Percentiles rank a stretch among this genome's conserved stretches.
Evolutionary conservation across 2,797 vertebrate species (phyloP).

Genomic region (Enteromius thamalakanensis): DNA sequence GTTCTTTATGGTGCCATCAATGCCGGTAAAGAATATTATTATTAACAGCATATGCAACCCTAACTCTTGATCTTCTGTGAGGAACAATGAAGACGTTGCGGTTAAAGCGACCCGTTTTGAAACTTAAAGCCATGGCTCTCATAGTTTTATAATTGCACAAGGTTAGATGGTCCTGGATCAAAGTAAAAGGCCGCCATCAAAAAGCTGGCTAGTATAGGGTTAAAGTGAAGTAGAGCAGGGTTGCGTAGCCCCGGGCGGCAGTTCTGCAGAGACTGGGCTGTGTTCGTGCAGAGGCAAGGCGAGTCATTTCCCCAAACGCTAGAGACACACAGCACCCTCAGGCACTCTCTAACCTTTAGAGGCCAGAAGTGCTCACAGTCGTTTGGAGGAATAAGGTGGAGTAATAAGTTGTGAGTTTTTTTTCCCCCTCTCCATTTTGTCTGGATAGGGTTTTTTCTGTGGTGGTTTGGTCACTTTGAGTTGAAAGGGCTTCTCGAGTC

Average conservation of each 20-base stretch:
- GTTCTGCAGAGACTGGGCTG: conserved; percentile 83
- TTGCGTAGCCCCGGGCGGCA: conserved; percentile 77
- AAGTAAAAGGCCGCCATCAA: conserved; percentile 19
- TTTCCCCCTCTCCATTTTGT: conserved; percentile 77
- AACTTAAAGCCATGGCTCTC: background rate
- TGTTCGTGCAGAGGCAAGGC: conserved; percentile 83
- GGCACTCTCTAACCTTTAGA: conserved; percentile 89
- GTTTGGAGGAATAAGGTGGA: conserved; percentile 90
- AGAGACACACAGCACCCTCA: conserved; percentile 82
- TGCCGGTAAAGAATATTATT: background rate
- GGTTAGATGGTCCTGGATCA: conserved; percentile 39
- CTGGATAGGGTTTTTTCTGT: conserved; percentile 38
- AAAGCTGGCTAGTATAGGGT: conserved; percentile 68
- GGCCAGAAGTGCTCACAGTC: conserved; percentile 89
- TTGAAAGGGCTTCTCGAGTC: conserved; percentile 11
- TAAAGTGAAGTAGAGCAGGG: conserved; percentile 84
- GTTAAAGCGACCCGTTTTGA: background rate
- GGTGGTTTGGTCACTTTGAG: conserved; percentile 21
- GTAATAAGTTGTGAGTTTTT: conserved; percentile 70
- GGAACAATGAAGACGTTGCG: background rate
- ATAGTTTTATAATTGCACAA: conserved; percentile 17
- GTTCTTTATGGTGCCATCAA: background rate
- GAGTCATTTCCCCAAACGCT: conserved; percentile 90
- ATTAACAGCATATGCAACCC: background rate
- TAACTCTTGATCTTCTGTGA: background rate